A percentile compares a stretch with the other conserved stretches of the same genome.
Conservation (phyloP, 2,797 vertebrate species). For the Podargus strigoides region DNA sequence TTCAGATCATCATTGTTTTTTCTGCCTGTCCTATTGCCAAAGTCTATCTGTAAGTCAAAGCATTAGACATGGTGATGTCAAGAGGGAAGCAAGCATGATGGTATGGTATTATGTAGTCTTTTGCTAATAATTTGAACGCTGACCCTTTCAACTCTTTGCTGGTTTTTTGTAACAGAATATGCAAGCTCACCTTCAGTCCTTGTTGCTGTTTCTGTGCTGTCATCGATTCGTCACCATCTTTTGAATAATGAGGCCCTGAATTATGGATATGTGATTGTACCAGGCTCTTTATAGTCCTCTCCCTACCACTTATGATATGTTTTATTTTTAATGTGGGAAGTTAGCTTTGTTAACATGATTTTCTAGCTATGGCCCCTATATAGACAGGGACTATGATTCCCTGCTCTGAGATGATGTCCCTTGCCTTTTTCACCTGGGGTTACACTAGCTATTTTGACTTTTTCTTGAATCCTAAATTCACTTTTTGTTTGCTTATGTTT, state of each 20-base stretch:
- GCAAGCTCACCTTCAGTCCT: neutral
- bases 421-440: neutral
- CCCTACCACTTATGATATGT: neutral
- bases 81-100: neutral
- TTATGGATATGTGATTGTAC: neutral
- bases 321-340: neutral
- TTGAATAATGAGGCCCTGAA: neutral
- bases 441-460: neutral
- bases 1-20: neutral
- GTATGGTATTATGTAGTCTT: neutral
- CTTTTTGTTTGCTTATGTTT: neutral
- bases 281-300: neutral
- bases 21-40: neutral
- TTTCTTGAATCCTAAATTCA: neutral
- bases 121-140: neutral
- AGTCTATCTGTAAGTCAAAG: neutral
- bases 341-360: neutral
- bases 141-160: neutral
- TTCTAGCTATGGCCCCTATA: neutral
- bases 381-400: neutral
- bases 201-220: neutral
- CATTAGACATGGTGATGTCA: fast-evolving
- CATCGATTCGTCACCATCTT: neutral
- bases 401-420: neutral
- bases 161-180: neutral